Base-by-base conservation (phyloP, 1,140 invertebrate species). In the Psilanteris sp. region DNA sequence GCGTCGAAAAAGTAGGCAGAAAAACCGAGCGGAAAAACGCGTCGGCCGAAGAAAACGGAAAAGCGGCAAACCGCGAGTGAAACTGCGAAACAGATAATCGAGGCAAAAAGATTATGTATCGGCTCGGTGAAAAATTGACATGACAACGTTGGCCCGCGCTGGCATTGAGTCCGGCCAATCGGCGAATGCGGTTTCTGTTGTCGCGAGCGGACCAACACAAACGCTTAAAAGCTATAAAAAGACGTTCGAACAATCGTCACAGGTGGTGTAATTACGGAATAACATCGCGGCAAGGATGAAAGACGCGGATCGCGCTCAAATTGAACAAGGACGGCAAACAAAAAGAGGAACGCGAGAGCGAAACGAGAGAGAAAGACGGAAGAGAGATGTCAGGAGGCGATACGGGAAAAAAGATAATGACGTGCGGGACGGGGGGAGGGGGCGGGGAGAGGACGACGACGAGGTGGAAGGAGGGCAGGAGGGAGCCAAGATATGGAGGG, bases 241-340 rank as follows among this genome's bases (percentile, higher is more conserved):
- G 72, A 68, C 55, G 39, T 50, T 18, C n/a, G 48, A 62, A 68
- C 39, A 64, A 61, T 64, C 72, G 50, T 66, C 48, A 36, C 72
- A 75, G 62, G 55, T 68, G 72, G 72, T 75, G 64, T 46, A 64
- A 64, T 68, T 64, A 52, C 72, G 41, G 59, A 57, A 62, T 48
- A 46, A 46, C 50, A 64, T 59, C 52, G 52, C 27, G 31, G 59
- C 32, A 74, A 74, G 61, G 62, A 68, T 61, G 54, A 22, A 36
- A 50, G 46, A 71, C 41, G 66, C 50, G 61, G 39, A 44, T 13
- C 15, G 39, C 6, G 11, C 1, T 13, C 8, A 20, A 9, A n/a
- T n/a, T n/a, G n/a, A 55, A 70, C 18, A 8, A 15, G 70, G 24
- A 29, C 16, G 37, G 32, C 24, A 4, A 20, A 26, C 10, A 44